phyloP scores from a whole-genome alignment of 2,888 invertebrate species.

The Keiferia lycopersicella region DNA sequence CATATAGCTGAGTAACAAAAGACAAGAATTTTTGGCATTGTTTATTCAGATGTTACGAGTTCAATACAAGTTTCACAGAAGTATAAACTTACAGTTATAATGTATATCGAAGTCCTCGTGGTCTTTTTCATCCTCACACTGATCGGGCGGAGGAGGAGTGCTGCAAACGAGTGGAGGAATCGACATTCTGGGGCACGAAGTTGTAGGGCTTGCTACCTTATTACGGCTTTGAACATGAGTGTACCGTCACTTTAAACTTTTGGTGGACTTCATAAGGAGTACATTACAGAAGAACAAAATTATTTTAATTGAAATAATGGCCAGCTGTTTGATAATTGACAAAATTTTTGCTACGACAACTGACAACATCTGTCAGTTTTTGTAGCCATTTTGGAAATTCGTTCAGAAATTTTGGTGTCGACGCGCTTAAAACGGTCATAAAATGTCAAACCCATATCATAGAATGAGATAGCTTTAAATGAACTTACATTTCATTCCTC shows the following conservation, averaged over 20 bases:
- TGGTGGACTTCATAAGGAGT: conserved; percentile 17
- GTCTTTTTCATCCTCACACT: conserved; percentile 84
- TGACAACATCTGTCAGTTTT: conserved; percentile 38
- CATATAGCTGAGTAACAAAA: not conserved
- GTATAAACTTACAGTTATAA: conserved; percentile 65
- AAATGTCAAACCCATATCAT: not conserved
- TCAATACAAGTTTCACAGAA: not conserved
- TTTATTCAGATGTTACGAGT: not conserved
- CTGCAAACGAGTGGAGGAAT: conserved; percentile 85
- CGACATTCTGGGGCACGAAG: conserved; percentile 70
- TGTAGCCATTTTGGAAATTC: conserved; percentile 25
- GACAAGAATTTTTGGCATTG: not conserved
- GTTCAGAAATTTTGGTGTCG: conserved; percentile 18
- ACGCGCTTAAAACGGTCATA: not conserved
- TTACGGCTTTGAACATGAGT: conserved; percentile 40
- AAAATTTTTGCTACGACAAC: conserved; percentile 55
- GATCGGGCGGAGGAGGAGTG: conserved; percentile 84
- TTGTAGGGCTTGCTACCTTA: conserved; percentile 36
- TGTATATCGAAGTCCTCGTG: conserved; percentile 70
- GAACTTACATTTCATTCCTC: not conserved
- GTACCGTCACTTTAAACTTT: conserved; percentile 23
- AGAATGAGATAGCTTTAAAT: not conserved
- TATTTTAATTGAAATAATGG: conserved; percentile 43
- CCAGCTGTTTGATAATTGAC: conserved; percentile 74
- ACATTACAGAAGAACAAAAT: conserved; percentile 27